phyloP scores from a whole-genome alignment of 2,113 vertebrate genomes.

The Pygoscelis antarcticus region DNA sequence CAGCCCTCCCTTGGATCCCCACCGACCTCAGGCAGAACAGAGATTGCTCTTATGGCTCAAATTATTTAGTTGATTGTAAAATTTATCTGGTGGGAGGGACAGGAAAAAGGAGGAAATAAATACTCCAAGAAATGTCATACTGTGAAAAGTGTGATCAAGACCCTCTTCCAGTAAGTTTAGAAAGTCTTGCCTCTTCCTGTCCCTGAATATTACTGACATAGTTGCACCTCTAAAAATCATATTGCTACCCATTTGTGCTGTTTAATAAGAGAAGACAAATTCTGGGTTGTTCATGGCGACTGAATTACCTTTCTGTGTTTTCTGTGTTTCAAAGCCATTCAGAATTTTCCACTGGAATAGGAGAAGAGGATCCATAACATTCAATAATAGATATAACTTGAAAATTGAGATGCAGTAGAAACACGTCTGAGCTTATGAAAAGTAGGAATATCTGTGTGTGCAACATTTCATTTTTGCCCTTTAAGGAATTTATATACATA shows the following conservation, averaged over 20 bases:
- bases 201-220: not conserved
- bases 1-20: not conserved
- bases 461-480: not conserved
- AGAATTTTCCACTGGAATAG: not conserved
- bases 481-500: not conserved
- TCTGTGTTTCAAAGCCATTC: not conserved
- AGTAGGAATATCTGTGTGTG: not conserved
- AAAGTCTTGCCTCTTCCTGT: not conserved
- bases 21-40: not conserved
- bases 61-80: not conserved
- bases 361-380: not conserved
- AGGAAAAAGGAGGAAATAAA: not conserved
- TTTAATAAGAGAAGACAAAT: not conserved
- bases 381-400: not conserved
- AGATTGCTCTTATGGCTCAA: not conserved
- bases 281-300: not conserved
- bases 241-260: not conserved
- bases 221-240: not conserved
- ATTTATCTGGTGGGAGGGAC: not conserved
- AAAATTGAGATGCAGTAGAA: not conserved
- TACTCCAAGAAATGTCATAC: not conserved
- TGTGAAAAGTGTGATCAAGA: not conserved
- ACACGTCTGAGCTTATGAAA: not conserved
- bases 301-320: not conserved
- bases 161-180: not conserved